phyloP scores from a whole-genome alignment of 30 jellyfish, hydroid and myxozoan species.

The Morbakka virulenta region DNA sequence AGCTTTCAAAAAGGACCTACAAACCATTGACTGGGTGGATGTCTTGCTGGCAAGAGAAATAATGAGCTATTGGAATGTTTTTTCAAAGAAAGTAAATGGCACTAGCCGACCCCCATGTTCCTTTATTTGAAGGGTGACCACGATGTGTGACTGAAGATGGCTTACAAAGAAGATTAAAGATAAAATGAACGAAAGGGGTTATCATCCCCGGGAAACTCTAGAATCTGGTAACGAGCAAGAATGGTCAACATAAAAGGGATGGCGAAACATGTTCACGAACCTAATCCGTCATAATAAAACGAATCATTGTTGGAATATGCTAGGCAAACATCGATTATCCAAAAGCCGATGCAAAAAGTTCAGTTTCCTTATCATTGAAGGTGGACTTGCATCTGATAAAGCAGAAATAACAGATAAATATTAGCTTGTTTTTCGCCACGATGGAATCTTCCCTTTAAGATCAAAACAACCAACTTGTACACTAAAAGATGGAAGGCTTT shows the following conservation, averaged over 20 bases:
- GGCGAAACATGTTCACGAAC: conserved; percentile 36
- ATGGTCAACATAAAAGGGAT: conserved; percentile 41
- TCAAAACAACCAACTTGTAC: too few species aligned
- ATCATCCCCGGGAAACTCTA: conserved; percentile 37
- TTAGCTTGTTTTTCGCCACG: too few species aligned
- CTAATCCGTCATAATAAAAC: conserved; percentile 58
- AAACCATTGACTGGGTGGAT: conserved; percentile 37
- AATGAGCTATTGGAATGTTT: conserved; percentile 33
- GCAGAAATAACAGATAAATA: too few species aligned
- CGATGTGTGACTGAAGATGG: conserved; percentile 48
- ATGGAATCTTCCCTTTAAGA: too few species aligned
- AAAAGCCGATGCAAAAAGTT: conserved; percentile 24
- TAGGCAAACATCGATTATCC: conserved; percentile 13
- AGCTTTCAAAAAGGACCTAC: conserved; percentile 42
- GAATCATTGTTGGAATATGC: conserved; percentile 46
- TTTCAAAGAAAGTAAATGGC: conserved; percentile 15
- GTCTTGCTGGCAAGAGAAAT: conserved; percentile 26
- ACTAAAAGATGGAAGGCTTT: too few species aligned
- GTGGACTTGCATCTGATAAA: conserved; percentile 37
- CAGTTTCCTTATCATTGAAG: conserved; percentile 20
- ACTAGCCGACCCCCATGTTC: conserved; percentile 17
- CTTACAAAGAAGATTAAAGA: conserved; percentile 43
- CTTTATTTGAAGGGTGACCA: conserved; percentile 7
- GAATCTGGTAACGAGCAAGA: conserved; percentile 16
- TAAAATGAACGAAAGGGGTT: conserved; percentile 29